Conservation (phyloP, 2,888 invertebrate genomes). For the Ophonus ardosiacus region DNA sequence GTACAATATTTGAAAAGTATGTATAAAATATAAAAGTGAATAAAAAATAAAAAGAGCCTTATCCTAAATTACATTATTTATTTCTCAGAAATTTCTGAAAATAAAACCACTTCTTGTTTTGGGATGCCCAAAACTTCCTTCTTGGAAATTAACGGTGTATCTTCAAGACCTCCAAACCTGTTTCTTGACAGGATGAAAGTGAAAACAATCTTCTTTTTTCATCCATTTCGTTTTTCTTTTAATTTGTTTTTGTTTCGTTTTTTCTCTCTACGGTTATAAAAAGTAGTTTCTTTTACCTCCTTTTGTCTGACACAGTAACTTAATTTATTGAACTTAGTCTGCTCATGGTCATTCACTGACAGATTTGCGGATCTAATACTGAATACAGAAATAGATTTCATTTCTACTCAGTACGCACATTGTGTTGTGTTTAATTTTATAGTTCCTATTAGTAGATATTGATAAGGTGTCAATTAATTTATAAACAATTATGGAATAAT, state of each 20-base stretch:
- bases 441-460: neutral
- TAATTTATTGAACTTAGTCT: constrained; percentile 37
- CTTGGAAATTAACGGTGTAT: constrained; percentile 23
- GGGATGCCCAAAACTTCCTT: constrained; percentile 3
- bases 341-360: constrained; percentile 46
- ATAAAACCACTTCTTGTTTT: neutral
- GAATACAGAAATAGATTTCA: neutral
- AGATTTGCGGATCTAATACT: constrained; percentile 44
- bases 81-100: neutral
- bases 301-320: constrained; percentile 29
- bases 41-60: too few species aligned
- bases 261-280: constrained; percentile 24
- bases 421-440: neutral
- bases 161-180: constrained; percentile 23
- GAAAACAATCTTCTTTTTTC: constrained; percentile 28
- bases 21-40: too few species aligned
- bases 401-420: neutral
- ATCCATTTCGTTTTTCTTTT: neutral
- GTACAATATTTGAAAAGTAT: too few species aligned
- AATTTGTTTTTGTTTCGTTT: neutral
- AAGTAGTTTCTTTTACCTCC: constrained; percentile 42
- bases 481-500: constrained; percentile 32
- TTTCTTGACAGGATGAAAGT: constrained; percentile 6
- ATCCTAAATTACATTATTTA: neutral
- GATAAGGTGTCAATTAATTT: constrained; percentile 43